Conservation (phyloP, 2,113 vertebrate species). For the Oncorhynchus gorbuscha region DNA sequence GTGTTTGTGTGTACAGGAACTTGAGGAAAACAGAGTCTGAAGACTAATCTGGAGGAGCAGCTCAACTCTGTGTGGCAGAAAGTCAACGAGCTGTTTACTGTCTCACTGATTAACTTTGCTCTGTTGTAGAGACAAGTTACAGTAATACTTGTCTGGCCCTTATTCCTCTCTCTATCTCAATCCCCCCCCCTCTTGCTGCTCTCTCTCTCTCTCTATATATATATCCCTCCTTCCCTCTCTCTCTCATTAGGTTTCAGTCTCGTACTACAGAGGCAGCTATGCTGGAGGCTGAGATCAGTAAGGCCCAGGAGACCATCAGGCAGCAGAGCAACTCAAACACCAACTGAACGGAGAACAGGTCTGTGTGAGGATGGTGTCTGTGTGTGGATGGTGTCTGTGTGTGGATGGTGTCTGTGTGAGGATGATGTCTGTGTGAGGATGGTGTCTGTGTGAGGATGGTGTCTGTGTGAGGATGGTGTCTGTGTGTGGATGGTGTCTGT, state of each 20-base stretch:
- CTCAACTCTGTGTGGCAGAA: slow-evolving; percentile 90
- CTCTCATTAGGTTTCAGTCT: slow-evolving; percentile 83
- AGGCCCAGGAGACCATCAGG: slow-evolving; percentile 90
- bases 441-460: too few species aligned
- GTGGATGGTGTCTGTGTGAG: too few species aligned
- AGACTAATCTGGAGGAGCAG: slow-evolving; percentile 86
- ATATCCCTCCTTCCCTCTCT: too few species aligned
- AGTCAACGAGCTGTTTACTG: slow-evolving; percentile 80
- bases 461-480: too few species aligned
- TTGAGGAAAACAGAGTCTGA: slow-evolving; percentile 89
- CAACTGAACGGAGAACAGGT: slow-evolving; percentile 93
- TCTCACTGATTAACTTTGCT: not conserved
- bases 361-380: not conserved
- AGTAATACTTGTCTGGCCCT: not conserved
- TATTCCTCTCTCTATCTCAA: not conserved
- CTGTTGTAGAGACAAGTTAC: not conserved
- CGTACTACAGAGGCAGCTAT: slow-evolving; percentile 93
- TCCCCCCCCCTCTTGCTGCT: not conserved
- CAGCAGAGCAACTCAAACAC: slow-evolving; percentile 87
- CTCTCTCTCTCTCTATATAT: too few species aligned
- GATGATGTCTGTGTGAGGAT: too few species aligned
- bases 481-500: too few species aligned
- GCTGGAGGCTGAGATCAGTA: slow-evolving; percentile 90
- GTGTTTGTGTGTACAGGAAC: slow-evolving; percentile 74
- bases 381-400: too few species aligned